Base-by-base conservation (phyloP, 2,113 vertebrate genomes). In the Tragelaphus scriptus region DNA sequence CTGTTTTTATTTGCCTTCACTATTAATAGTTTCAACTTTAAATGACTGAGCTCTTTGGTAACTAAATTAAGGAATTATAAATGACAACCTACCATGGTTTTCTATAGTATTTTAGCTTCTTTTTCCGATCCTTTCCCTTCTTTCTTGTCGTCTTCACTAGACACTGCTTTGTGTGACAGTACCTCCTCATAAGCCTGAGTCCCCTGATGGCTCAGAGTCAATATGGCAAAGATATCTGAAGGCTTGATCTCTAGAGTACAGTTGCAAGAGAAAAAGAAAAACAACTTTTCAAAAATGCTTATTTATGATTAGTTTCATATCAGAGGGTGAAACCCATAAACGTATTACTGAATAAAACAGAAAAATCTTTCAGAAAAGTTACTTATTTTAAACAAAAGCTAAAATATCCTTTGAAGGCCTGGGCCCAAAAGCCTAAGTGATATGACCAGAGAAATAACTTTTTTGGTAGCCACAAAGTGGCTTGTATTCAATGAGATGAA, bases 101-200 rank as follows among this genome's bases (percentile, higher is more conserved):
- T 98, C 98, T 98, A 98, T 81, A 98, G 96, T 98, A 97, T 98
- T 98, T 99, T 98, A 99, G 98, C 96, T 99, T 98, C 96, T 96
- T 97, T 97, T 97, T 98, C 98, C 97, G 98, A 98, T 99, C 99
- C 92, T 99, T 99, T 98, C 98, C 99, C 98, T 98, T 98, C 97
- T 98, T 99, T 98, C 99, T 99, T 58, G 98, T 98, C 97, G 99
- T 99, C 99, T 99, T 99, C 98, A 98, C 98, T 98, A 98, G 98
- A 98, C 98, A 98, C 99, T 99, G 99, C 99, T 99, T 98, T 98
- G 94, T 97, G 98, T 98, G 97, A 98, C 98, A 99, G 98, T 99
- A 98, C 98, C 99, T 99, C 99, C 99, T 99, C 99, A 99, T 99
- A 99, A 99, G 99, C 99, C 98, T 99, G 96, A 97, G 98, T 99